These are phyloP conservation scores for Astyanax mexicanus DNA, from an alignment of 2,797 vertebrate genomes.

Conservation along the genomic window DNA sequence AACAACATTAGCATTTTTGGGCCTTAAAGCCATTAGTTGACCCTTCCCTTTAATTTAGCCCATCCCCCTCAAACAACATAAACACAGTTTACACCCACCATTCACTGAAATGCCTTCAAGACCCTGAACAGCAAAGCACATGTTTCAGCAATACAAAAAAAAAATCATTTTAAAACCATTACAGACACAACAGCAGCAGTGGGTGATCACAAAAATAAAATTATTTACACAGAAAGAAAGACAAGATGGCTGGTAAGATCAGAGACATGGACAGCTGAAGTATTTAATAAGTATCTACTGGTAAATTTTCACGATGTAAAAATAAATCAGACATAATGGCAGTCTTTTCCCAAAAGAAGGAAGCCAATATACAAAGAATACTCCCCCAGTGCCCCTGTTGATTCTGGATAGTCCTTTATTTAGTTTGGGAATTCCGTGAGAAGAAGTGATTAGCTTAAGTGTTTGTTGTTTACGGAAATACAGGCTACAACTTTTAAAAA, in stretches of 20 bases:
- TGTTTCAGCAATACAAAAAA: background rate
- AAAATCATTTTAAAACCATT: background rate
- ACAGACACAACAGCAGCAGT: background rate
- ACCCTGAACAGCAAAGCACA: background rate
- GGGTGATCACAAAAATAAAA: background rate
- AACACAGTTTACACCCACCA: background rate
- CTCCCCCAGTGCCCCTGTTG: conserved; percentile 55
- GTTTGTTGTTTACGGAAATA: conserved; percentile 30
- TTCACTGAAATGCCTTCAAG: background rate
- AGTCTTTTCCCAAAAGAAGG: background rate
- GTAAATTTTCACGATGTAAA: background rate
- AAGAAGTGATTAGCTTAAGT: conserved; percentile 55
- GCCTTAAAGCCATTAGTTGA: background rate
- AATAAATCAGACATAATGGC: background rate
- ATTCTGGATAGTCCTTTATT: conserved; percentile 61
- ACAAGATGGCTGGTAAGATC: background rate
- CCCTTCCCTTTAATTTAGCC: background rate
- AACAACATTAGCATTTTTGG: background rate
- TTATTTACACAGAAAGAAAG: background rate
- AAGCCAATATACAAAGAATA: conserved; percentile 50
- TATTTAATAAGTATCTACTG: no score
- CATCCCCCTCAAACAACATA: background rate
- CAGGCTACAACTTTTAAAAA: conserved; percentile 5
- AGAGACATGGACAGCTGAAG: background rate
- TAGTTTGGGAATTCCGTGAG: conserved; percentile 62